Conservation (phyloP, 2,113 vertebrate species). For the Clupea harengus region DNA sequence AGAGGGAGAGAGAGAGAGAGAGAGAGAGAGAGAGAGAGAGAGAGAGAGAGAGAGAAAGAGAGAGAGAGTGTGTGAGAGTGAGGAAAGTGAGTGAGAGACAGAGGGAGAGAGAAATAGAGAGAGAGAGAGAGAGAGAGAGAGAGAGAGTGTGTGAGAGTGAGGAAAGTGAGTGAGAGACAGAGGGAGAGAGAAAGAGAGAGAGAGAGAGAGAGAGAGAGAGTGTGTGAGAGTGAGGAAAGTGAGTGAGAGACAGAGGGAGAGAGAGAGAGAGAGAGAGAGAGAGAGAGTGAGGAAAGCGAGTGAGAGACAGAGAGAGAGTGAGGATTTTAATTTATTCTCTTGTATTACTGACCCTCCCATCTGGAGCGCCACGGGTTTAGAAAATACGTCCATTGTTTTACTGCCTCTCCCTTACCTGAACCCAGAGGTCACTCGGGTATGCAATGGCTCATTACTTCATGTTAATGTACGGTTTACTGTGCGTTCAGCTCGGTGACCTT, state of each 20-base stretch:
- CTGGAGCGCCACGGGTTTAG: slow-evolving; percentile 10
- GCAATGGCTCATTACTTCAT: not conserved
- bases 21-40: not conserved
- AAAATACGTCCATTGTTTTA: slow-evolving; percentile 25
- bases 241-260: not conserved
- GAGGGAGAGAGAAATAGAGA: not conserved
- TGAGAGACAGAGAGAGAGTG: not conserved
- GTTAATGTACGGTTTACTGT: not conserved
- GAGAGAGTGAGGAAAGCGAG: not conserved
- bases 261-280: not conserved
- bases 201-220: not conserved
- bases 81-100: not conserved
- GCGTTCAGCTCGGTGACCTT: not conserved
- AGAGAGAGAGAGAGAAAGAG: not conserved
- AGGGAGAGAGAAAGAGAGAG: not conserved
- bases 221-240: no score
- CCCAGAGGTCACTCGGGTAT: not conserved
- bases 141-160: not conserved
- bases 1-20: not conserved
- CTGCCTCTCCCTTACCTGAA: slow-evolving; percentile 32
- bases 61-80: no score
- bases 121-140: not conserved
- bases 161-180: not conserved
- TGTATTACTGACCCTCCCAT: slow-evolving; percentile 22
- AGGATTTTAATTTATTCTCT: not conserved